Evolutionary conservation across 2,113 vertebrate species (phyloP).

Genomic region (Edolisoma coerulescens): DNA sequence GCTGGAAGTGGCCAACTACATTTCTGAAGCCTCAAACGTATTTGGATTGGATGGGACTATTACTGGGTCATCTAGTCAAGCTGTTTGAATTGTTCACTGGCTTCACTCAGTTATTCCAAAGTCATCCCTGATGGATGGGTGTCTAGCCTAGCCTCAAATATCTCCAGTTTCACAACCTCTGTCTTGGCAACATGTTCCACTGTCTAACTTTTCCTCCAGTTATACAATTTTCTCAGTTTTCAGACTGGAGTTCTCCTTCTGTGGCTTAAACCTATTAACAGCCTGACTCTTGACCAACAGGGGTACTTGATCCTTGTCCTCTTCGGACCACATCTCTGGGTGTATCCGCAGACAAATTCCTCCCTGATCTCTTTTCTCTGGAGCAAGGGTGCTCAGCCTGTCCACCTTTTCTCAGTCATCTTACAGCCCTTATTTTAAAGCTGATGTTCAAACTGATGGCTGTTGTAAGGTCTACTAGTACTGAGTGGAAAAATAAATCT

Average conservation of each 20-base stretch:
- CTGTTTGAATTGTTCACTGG: slow-evolving; percentile 26
- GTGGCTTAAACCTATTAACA: slow-evolving; percentile 30
- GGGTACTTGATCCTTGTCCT: slow-evolving; percentile 24
- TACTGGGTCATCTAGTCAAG: slow-evolving; percentile 56
- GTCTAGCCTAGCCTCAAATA: slow-evolving; percentile 48
- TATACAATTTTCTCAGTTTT: slow-evolving; percentile 51
- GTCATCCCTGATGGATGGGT: slow-evolving; percentile 35
- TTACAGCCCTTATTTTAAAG: neutral
- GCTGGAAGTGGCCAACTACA: neutral
- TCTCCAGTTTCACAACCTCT: slow-evolving; percentile 63
- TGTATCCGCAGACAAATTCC: neutral
- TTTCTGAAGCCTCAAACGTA: slow-evolving; percentile 14
- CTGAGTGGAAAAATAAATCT: neutral
- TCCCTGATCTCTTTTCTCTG: neutral
- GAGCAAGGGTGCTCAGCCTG: neutral
- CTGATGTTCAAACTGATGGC: neutral
- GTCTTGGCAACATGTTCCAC: slow-evolving; percentile 48
- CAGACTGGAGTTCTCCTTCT: neutral
- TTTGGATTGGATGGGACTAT: slow-evolving; percentile 54
- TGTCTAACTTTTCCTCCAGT: slow-evolving; percentile 67
- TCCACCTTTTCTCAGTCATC: neutral
- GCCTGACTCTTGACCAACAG: slow-evolving; percentile 59
- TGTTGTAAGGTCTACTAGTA: neutral
- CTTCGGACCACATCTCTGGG: neutral
- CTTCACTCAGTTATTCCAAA: slow-evolving; percentile 51